Evolutionary conservation across 2,113 vertebrate species (phyloP), one percentile per base, ranked within the genome.

Genomic region (Tragelaphus imberbis): DNA sequence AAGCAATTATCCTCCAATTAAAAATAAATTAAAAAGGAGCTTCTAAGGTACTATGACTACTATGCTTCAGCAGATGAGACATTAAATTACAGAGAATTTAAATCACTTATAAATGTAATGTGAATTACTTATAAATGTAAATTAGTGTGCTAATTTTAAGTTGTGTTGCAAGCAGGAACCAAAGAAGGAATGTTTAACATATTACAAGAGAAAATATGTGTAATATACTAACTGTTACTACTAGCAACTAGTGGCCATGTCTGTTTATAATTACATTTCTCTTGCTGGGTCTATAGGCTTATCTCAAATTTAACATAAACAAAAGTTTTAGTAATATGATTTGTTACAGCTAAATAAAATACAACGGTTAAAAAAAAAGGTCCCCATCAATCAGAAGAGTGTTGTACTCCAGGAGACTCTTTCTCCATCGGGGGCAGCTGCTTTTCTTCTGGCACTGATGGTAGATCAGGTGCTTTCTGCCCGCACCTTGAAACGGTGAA

Each of bases 401-500:
- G 47, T 13, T 88, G 75, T 44, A 0, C 2, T 40, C 25, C 25
- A 25, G 40, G 19, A 75, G 93, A 77, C 27, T 95, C 97, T 65
- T 92, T 94, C 44, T 93, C 40, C 0, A 7, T 1, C 0, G 95
- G 23, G 0, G 40, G 59, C 15, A 96, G 97, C 8, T 55, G 88
- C 14, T 98, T 99, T 86, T 99, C 99, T 81, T 99, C 98, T 0
- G 97, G 98, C 47, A 99, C 98, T 0, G 98, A 90, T 2, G 98
- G 97, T n/a, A 99, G 94, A 17, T 98, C 98, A 7, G 98, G 97
- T 7, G 95, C 96, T 96, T 97, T 99, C 92, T 98, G 98, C 11
- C 95, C 98, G 0, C 98, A 97, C 68, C 97, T 98, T 55, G 98
- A 98, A 0, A 99, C 99, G 0, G 99, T 99, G 97, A 99, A 99